Evolutionary conservation across 2,797 vertebrate species (phyloP).

Genomic region (Gouania willdenowi): DNA sequence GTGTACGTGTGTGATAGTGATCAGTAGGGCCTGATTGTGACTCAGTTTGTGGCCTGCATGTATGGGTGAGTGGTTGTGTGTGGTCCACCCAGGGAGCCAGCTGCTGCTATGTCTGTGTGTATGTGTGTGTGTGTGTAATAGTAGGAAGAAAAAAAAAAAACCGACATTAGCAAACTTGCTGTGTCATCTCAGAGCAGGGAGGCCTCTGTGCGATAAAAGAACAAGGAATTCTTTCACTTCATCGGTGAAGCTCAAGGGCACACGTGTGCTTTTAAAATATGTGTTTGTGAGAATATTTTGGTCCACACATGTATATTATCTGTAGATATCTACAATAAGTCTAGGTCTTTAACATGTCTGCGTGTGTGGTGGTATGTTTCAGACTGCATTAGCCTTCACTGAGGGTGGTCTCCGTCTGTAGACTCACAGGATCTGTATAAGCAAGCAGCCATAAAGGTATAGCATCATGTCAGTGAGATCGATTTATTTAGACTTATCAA

Average conservation of each 20-base stretch:
- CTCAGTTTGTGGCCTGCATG: conserved; percentile 38
- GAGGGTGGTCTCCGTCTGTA: conserved; percentile 59
- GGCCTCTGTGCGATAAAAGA: conserved; percentile 43
- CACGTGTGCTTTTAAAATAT: neutral
- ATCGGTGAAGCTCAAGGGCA: neutral
- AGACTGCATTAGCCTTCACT: conserved; percentile 2
- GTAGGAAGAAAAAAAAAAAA: conserved; percentile 34
- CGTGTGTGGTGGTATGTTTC: neutral
- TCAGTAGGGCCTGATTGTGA: conserved; percentile 57
- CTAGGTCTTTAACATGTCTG: conserved; percentile 4
- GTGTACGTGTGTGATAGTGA: conserved; percentile 37
- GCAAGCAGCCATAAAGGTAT: conserved; percentile 11
- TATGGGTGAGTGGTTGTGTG: conserved; percentile 35
- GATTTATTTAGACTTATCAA: too few species aligned
- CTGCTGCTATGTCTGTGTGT: conserved; percentile 39
- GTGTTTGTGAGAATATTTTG: conserved; percentile 9
- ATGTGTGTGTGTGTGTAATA: conserved; percentile 15
- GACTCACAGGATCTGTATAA: conserved; percentile 25
- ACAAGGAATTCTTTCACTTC: conserved; percentile 48
- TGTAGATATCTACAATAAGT: neutral
- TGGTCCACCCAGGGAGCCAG: conserved; percentile 54
- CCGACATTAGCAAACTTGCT: conserved; percentile 56
- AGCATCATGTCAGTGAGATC: too few species aligned
- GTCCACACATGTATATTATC: neutral
- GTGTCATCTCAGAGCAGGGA: conserved; percentile 54